Percentiles rank a stretch among this genome's conserved stretches.
Evolutionary conservation across 35 echinoderm and acorn worm genomes (phyloP).

Genomic region (Eucidaris tribuloides): DNA sequence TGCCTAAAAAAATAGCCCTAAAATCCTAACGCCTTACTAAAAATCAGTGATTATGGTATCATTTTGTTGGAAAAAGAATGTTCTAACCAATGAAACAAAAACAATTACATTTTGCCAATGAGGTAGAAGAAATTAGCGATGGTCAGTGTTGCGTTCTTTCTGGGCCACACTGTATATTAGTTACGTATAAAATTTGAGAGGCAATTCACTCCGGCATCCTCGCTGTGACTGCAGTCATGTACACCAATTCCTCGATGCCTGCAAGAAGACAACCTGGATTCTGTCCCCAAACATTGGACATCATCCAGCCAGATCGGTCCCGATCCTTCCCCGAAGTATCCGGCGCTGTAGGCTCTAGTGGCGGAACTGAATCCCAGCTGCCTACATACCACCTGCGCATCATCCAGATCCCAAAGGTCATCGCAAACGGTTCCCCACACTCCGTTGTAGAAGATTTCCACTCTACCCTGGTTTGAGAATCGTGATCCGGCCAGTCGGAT

Average conservation of each 20-base stretch:
- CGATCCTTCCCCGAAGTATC: neutral
- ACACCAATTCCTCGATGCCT: neutral
- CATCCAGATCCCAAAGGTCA: neutral
- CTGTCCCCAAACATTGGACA: neutral
- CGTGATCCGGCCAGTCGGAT: too few species aligned
- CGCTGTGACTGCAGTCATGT: neutral
- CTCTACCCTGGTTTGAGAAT: too few species aligned
- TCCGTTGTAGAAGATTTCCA: neutral
- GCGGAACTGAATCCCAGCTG: neutral
- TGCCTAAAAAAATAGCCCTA: too few species aligned
- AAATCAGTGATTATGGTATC: too few species aligned
- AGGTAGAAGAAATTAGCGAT: too few species aligned
- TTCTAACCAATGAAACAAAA: too few species aligned
- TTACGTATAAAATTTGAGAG: too few species aligned
- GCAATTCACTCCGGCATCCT: neutral
- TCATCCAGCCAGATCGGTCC: neutral
- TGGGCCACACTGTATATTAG: too few species aligned
- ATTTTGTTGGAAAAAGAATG: too few species aligned
- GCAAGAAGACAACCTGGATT: neutral
- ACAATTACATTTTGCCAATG: too few species aligned
- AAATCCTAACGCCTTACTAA: too few species aligned
- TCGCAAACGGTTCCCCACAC: neutral
- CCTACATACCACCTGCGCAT: neutral
- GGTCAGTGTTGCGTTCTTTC: too few species aligned
- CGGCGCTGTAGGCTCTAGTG: neutral